Conservation (phyloP, 1,140 invertebrate species). For the Lucilia cuprina region DNA sequence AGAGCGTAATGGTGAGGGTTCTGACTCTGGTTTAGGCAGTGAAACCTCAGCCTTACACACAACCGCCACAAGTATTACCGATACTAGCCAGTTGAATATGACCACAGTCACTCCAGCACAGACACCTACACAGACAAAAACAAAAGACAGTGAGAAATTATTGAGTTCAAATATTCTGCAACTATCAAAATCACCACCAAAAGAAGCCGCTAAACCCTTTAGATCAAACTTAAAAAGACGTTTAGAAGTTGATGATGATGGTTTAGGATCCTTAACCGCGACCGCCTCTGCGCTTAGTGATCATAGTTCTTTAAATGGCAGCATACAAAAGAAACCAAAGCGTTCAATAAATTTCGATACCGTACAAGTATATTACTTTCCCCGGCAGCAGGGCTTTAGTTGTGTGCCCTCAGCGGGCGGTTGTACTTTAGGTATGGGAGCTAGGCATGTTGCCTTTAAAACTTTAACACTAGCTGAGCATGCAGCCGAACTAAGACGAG, state of each 20-base stretch:
- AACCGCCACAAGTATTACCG: conserved; percentile 27
- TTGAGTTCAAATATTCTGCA: neutral
- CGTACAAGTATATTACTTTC: conserved; percentile 96
- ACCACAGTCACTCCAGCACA: conserved; percentile 11
- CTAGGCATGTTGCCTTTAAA: conserved; percentile 77
- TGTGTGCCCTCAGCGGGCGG: conserved; percentile 97
- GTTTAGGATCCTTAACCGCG: conserved; percentile 43
- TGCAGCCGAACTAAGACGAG: conserved; percentile 82
- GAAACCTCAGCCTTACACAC: conserved; percentile 63
- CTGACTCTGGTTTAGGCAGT: conserved; percentile 78
- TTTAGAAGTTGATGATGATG: conserved; percentile 67
- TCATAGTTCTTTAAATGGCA: conserved; percentile 45
- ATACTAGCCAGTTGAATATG: conserved; percentile 35
- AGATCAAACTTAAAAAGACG: conserved; percentile 58
- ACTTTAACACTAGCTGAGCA: conserved; percentile 77
- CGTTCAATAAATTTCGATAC: conserved; percentile 86
- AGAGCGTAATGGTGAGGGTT: conserved; percentile 76
- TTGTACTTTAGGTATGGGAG: conserved; percentile 95
- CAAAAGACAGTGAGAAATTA: neutral
- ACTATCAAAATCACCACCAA: neutral
- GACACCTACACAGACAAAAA: neutral
- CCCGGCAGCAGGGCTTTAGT: conserved; percentile 93
- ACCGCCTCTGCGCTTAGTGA: conserved; percentile 52
- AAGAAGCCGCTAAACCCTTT: conserved; percentile 25
- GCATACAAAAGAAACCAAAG: conserved; percentile 71